Base-by-base conservation (phyloP, 1,140 invertebrate species). In the Pachyrhynchus sulphureomaculatus region DNA sequence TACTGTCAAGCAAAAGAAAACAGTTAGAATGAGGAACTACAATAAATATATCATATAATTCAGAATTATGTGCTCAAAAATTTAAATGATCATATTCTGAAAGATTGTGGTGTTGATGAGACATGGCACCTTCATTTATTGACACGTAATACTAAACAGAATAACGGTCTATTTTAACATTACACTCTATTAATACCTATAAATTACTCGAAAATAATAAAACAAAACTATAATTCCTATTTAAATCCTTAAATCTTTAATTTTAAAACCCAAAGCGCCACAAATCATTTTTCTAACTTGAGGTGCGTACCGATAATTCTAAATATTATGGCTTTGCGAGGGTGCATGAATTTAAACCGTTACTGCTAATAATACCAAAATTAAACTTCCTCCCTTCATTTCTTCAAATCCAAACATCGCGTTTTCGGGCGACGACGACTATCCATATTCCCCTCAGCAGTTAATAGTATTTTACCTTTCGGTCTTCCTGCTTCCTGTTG, bases 331-430 rank as follows among this genome's bases (percentile, higher is more conserved):
- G 59, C 48, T 18, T 17, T 1, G 36, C 32, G 59, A 54, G 59
- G 59, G 59, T 62, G 49, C 59, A 62, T 54, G 51, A 62, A 62
- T 62, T 62, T 62, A 62, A 62, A 62, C 59, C 59, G 42, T 62
- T 54, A 53, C 52, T 45, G 42, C 52, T 54, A 62, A 48, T 54
- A 54, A 54, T 47, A 47, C 57, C 37, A 53, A 60, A 60, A 60
- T 60, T 60, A 60, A 60, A 60, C 57, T 60, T 60, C 57, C 57
- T 60, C 57, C 57, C 57, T 60, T 60, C 57, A 54, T 54, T 62
- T 54, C 59, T 54, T 54, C 59, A 54, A n/a, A 45, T 45, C 32
- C 33, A 53, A 54, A 44, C 59, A 45, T 62, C 42, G 39, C 59
- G 51, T 47, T 59, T 59, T 52, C 47, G 13, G n/a, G 36, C 8